Conservation (phyloP, 2,888 invertebrate species). For the Pammene aurita region DNA sequence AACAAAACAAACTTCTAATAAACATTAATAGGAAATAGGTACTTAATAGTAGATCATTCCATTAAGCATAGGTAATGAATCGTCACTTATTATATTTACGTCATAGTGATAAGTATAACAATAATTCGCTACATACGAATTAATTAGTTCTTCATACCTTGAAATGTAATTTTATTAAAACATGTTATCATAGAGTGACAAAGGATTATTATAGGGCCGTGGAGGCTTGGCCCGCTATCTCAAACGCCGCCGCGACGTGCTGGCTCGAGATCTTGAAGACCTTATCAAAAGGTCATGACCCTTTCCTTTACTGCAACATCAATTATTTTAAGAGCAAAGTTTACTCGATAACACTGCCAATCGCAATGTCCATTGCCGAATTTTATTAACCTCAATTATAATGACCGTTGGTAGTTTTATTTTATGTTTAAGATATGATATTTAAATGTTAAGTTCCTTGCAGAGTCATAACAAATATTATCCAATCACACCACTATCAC, state of each 20-base stretch:
- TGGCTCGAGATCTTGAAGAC: conserved; percentile 16
- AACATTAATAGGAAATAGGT: conserved; percentile 17
- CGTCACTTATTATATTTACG: too few species aligned
- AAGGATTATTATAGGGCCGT: background rate
- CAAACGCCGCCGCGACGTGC: conserved; percentile 3
- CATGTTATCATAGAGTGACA: too few species aligned
- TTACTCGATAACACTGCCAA: conserved; percentile 15
- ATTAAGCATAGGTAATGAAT: background rate
- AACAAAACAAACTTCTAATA: conserved; percentile 4
- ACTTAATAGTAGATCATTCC: background rate
- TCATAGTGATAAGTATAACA: too few species aligned
- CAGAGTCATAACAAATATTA: background rate
- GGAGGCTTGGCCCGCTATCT: conserved; percentile 36
- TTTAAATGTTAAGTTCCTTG: background rate
- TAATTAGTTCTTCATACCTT: too few species aligned
- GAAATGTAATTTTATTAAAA: too few species aligned
- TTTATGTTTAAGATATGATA: background rate
- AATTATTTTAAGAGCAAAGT: conserved; percentile 34
- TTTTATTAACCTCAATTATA: conserved; percentile 3
- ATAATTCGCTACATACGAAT: too few species aligned
- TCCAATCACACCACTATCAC: too few species aligned
- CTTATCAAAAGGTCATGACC: conserved; percentile 34
- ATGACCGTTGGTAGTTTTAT: conserved; percentile 27
- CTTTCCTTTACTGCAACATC: conserved; percentile 32
- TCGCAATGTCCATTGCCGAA: conserved; percentile 5